Evolutionary conservation across 2,888 invertebrate species (phyloP), one percentile per base, ranked within the genome.

Genomic region (Philopedon plagiatum): DNA sequence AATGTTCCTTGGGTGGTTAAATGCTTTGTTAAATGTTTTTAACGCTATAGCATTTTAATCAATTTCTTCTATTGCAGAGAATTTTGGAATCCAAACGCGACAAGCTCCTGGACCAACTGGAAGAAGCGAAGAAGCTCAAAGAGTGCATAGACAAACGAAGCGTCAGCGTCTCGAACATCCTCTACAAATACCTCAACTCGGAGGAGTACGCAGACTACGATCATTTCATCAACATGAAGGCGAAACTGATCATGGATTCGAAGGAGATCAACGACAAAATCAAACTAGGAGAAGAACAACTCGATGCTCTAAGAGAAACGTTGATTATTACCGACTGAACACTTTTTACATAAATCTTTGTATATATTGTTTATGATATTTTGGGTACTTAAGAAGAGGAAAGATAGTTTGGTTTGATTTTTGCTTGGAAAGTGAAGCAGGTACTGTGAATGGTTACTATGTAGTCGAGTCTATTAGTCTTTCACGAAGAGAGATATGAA

Each of bases 141-240:
- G 90, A 91, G 76, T 93, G 92, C 84, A 94, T 95, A 77, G 94
- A 95, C 85, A 89, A 91, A 57, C 90, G 95, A 34, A 92, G 93
- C 80, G 86, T 89, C 41, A 91, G 90, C 83, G 92, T 95, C 44
- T 90, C 91, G 56, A 88, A 88, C 72, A 90, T 93, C 75, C 87
- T 95, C 73, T 88, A 90, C 76, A 91, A 92, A 83, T 91, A 92
- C 84, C 88, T 95, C 78, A 89, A 89, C 77, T 87, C 89, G 56
- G 93, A 93, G 72, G 92, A 94, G 81, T 92, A 91, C 81, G 91
- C 91, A 41, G 94, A 94, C 82, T 95, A 94, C 83, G 91, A 92
- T 80, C 93, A 93, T 83, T 95, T 94, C 86, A 92, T 95, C 79
- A 92, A 93, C 83, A 94, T 93, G 92, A 95, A 95, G 86, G 93